phyloP scores from a whole-genome alignment of 2,888 invertebrate species.

The Petrolisthes cinctipes region DNA sequence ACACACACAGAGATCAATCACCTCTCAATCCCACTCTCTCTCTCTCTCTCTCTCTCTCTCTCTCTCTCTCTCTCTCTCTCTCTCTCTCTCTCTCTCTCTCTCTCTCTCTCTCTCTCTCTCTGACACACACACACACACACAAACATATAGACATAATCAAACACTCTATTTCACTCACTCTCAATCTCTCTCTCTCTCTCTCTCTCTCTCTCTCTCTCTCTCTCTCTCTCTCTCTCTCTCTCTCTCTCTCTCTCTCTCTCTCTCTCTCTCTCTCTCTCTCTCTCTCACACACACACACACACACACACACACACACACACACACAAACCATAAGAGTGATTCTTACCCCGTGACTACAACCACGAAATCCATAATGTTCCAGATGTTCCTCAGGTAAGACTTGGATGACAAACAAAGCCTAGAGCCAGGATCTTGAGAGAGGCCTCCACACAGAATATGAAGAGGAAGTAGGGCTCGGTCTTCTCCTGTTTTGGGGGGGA shows the following conservation, averaged over 20 bases:
- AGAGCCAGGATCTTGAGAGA: conserved; percentile 99
- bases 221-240: background rate
- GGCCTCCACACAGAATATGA: conserved; percentile 99
- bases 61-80: background rate
- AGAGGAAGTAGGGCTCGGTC: conserved; percentile 99
- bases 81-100: background rate
- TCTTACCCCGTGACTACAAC: conserved; percentile 99
- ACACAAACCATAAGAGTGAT: background rate
- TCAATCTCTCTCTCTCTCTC: background rate
- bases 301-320: conserved; percentile 13
- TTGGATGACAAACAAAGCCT: conserved; percentile 99
- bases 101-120: background rate
- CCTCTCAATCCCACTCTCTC: background rate
- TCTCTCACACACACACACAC: no score
- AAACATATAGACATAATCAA: background rate
- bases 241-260: background rate
- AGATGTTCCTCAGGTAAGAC: conserved; percentile 99
- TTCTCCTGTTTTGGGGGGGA: conserved; percentile 81
- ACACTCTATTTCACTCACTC: background rate
- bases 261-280: background rate
- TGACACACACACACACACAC: background rate
- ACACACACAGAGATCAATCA: background rate
- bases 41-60: no score
- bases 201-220: background rate
- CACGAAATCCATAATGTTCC: conserved; percentile 99